Evolutionary conservation across 1,140 invertebrate genomes (phyloP).

Genomic region (Brachionus asplanchnoidis): DNA sequence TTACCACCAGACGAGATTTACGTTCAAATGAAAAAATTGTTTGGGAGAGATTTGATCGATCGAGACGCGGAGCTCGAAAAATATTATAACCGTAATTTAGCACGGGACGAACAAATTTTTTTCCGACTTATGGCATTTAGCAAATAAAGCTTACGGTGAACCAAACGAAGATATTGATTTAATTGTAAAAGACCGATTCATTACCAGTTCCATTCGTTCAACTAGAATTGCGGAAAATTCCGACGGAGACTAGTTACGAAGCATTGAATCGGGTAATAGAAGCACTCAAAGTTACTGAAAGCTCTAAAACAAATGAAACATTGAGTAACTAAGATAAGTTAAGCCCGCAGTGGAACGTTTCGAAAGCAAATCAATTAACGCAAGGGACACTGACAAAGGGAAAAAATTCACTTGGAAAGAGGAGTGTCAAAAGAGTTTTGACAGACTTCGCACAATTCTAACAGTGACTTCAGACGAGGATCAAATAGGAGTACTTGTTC

Average conservation of each 20-base stretch:
- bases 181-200: not conserved
- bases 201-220: not conserved
- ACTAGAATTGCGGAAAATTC: not conserved
- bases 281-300: not conserved
- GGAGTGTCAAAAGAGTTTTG: no score
- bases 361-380: not conserved
- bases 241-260: not conserved
- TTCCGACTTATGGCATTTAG: not conserved
- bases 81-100: not conserved
- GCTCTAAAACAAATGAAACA: not conserved
- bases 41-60: not conserved
- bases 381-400: no score
- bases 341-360: not conserved
- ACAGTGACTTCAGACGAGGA: no score
- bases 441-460: no score
- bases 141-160: not conserved
- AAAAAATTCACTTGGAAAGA: no score
- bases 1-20: not conserved
- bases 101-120: not conserved
- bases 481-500: no score
- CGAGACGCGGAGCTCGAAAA: not conserved
- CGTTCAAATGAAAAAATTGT: not conserved
- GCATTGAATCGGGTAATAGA: not conserved
- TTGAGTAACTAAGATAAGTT: not conserved
- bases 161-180: not conserved